Evolutionary conservation across 1,140 invertebrate genomes (phyloP), one percentile per base, ranked within the genome.

Genomic region (Drosophila murphyi): DNA sequence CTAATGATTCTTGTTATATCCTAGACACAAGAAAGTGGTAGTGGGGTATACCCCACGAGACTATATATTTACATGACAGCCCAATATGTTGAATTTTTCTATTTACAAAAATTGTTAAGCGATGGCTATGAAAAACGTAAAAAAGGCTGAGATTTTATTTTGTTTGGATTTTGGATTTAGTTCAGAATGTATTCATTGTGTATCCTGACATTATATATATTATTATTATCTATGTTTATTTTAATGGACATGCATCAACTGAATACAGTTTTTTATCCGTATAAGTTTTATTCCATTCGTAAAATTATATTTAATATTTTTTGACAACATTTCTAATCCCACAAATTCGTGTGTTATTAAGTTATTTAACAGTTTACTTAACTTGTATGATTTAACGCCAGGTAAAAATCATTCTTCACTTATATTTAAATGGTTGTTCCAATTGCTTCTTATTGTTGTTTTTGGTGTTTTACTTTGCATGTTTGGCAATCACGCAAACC

Each of bases 401-500:
- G 31, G 31, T 28, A 31, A n/a, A 48, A 60, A 60, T 37, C 45
- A 28, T 34, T 29, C 34, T 28, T 20, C 2, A n/a, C 7, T 34
- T 31, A 35, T 41, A 59, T 72, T 68, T n/a, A 7, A 59, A 37
- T 45, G 45, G 31, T 37, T 55, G 63, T 68, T 62, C 39, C 47
- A 68, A 29, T 72, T 51, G 52, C 1, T 70, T 69, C 43, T 45
- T 74, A 41, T 64, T 75, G 55, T 45, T 51, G 20, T 41, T 59
- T 20, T 55, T 3, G 48, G 8, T 64, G 3, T 60, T 72, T 64
- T 71, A 45, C 51, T 63, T 71, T 32, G 39, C 39, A 60, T 68
- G 62, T 37, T 68, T 34, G 39, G 55, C 28, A 50, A 76, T 56
- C 73, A 76, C 69, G 73, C 73, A 45, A 75, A 6, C 59, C 47